A percentile compares a stretch with the other conserved stretches of the same genome.
Conservation (phyloP, 2,888 invertebrate species). For the Danaus chrysippus region DNA sequence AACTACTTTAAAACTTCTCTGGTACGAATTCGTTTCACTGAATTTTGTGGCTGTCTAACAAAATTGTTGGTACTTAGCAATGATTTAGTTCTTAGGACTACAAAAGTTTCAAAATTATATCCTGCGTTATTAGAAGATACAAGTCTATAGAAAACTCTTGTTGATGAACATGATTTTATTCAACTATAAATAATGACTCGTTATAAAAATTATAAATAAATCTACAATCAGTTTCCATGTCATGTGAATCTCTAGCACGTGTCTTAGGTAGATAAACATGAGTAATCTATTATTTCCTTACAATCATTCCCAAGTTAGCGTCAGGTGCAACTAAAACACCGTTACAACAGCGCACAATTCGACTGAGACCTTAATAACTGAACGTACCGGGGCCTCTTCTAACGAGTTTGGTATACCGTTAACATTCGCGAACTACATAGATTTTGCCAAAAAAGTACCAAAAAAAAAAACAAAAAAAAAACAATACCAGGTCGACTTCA, state of each 20-base stretch:
- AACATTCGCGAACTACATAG: conserved; percentile 67
- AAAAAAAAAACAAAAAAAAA: conserved; percentile 68
- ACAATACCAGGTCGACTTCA: conserved; percentile 60
- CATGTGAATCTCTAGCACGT: too few relatives aligned
- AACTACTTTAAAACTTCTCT: not conserved
- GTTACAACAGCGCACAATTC: conserved; percentile 37
- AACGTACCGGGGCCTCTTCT: conserved; percentile 49
- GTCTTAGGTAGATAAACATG: not conserved
- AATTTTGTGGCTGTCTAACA: too few relatives aligned
- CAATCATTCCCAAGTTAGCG: not conserved
- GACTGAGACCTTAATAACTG: conserved; percentile 64
- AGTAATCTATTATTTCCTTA: not conserved
- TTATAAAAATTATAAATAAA: too few relatives aligned
- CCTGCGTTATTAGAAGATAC: too few relatives aligned
- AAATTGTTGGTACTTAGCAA: too few relatives aligned
- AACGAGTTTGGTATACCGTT: conserved; percentile 65
- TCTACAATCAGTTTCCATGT: too few relatives aligned
- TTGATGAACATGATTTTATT: too few relatives aligned
- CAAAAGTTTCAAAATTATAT: too few relatives aligned
- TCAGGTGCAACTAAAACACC: conserved; percentile 22
- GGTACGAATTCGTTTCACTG: too few relatives aligned
- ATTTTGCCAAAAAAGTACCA: conserved; percentile 67
- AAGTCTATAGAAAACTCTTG: too few relatives aligned
- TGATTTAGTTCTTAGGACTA: too few relatives aligned
- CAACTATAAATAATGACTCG: too few relatives aligned